Conservation (phyloP, 2,888 invertebrate species). For the Callimorpha dominula region DNA sequence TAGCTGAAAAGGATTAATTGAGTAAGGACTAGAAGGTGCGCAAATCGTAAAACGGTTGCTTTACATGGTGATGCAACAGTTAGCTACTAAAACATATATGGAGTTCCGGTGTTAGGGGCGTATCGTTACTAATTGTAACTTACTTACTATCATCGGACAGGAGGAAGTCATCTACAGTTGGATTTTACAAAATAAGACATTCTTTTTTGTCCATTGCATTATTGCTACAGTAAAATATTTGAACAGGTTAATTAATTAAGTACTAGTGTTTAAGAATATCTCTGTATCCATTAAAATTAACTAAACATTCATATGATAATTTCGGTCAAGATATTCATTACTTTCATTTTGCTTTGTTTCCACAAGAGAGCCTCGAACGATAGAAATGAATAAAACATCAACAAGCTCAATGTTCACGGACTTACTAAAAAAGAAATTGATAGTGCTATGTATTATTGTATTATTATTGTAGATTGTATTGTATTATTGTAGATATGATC, state of each 20-base stretch:
- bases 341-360: conserved; percentile 15
- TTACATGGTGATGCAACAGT: conserved; percentile 32
- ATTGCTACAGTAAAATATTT: background rate
- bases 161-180: background rate
- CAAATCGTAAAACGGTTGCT: conserved; percentile 2
- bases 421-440: background rate
- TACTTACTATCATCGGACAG: background rate
- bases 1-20: conserved; percentile 4
- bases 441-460: no score
- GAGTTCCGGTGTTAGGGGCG: conserved; percentile 41
- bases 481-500: no score
- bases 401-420: conserved; percentile 2
- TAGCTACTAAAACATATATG: conserved; percentile 23
- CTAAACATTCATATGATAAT: background rate
- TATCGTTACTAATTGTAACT: conserved; percentile 1
- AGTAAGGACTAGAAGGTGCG: background rate
- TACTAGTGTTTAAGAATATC: background rate
- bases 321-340: conserved; percentile 7
- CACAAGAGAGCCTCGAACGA: background rate
- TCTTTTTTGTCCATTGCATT: no score
- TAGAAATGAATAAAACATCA: conserved; percentile 11
- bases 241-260: background rate
- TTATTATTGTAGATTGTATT: no score
- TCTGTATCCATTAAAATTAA: no score
- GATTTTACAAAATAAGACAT: background rate